A percentile compares a stretch with the other conserved stretches of the same genome.
These are phyloP conservation scores for Netelia fuscicornis DNA, from an alignment of 2,888 invertebrate genomes.

Conservation along the genomic window DNA sequence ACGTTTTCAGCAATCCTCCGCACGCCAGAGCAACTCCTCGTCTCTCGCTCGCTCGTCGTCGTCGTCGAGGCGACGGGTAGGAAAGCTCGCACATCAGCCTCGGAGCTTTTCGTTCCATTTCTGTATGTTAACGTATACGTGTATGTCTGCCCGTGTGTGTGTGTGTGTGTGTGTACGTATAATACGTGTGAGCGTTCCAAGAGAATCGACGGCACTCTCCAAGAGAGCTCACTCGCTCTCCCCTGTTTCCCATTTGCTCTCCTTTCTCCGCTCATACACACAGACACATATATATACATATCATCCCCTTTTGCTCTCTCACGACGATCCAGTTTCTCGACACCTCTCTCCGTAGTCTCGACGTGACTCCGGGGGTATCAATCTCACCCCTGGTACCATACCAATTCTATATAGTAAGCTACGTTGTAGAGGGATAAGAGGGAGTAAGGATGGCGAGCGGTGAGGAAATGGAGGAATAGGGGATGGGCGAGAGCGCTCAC, in stretches of 20 bases:
- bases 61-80: slow-evolving; percentile 56
- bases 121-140: not conserved
- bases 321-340: slow-evolving; percentile 80
- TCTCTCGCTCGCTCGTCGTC: slow-evolving; percentile 32
- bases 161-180: slow-evolving; percentile 20
- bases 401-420: slow-evolving; percentile 26
- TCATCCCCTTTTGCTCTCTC: slow-evolving; percentile 46
- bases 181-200: not conserved
- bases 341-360: slow-evolving; percentile 77
- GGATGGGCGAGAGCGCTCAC: slow-evolving; percentile 45
- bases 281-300: not conserved
- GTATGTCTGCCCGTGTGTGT: not conserved
- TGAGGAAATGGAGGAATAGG: not conserved
- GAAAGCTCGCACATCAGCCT: slow-evolving; percentile 53
- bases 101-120: slow-evolving; percentile 57
- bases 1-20: slow-evolving; percentile 64
- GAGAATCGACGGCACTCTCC: slow-evolving; percentile 39
- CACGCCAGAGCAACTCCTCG: slow-evolving; percentile 26
- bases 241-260: slow-evolving; percentile 57
- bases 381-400: slow-evolving; percentile 78
- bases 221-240: slow-evolving; percentile 3
- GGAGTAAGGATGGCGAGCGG: not conserved
- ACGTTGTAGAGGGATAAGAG: not conserved
- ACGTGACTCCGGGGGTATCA: slow-evolving; percentile 82
- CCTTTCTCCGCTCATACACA: slow-evolving; percentile 16